Evolutionary conservation across 2,113 vertebrate species (phyloP).

Genomic region (Strix aluco): DNA sequence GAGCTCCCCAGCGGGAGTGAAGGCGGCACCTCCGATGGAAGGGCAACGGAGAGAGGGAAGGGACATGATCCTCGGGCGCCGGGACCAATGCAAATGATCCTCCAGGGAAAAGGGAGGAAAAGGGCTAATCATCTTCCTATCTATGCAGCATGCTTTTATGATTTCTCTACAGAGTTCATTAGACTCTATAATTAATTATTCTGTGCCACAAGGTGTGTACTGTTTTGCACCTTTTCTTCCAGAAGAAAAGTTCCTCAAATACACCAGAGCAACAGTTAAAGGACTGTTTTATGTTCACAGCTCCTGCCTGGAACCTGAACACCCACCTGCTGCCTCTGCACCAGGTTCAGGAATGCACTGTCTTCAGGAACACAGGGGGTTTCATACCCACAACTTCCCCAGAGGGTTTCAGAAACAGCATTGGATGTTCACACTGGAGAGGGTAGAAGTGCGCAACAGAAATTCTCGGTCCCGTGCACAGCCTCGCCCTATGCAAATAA

Average conservation of each 20-base stretch:
- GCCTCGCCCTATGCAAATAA: neutral
- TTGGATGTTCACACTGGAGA: neutral
- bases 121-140: neutral
- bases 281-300: neutral
- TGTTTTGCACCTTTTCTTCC: neutral
- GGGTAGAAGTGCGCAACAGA: neutral
- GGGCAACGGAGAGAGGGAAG: neutral
- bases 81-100: neutral
- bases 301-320: neutral
- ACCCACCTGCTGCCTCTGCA: neutral
- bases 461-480: neutral
- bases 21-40: neutral
- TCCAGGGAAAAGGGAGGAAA: neutral
- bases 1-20: fast-evolving
- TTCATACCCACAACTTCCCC: neutral
- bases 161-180: neutral
- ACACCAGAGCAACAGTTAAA: neutral
- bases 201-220: neutral
- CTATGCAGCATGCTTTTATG: neutral
- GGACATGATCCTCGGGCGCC: fast-evolving
- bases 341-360: neutral
- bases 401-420: neutral
- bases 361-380: neutral
- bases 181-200: neutral
- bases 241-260: neutral